Evolutionary conservation across 2,888 invertebrate genomes (phyloP).

Genomic region (Orgyia antiqua): DNA sequence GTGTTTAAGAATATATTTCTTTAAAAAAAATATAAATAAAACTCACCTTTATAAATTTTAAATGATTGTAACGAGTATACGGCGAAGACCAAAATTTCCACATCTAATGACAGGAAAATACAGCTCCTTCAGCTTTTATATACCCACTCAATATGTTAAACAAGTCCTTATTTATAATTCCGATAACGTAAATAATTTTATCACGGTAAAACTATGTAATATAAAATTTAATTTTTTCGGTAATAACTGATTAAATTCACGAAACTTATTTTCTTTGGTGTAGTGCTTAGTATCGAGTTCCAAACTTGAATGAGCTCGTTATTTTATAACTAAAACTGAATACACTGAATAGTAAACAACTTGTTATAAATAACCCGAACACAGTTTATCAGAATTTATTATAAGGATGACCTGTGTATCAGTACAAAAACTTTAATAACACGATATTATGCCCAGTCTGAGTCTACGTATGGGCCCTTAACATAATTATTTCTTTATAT

Average conservation of each 20-base stretch:
- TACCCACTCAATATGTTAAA: too few relatives aligned
- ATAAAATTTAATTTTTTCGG: conserved; percentile 12
- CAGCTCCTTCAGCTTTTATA: conserved; percentile 29
- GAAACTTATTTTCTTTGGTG: conserved; percentile 16
- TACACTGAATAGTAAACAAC: conserved; percentile 43
- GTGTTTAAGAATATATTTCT: too few relatives aligned
- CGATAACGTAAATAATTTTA: conserved; percentile 23
- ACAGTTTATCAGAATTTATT: conserved; percentile 39
- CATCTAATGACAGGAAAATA: conserved; percentile 22
- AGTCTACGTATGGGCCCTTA: too few relatives aligned
- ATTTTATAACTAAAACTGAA: conserved; percentile 12
- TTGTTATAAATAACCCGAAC: conserved; percentile 43
- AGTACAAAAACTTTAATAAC: conserved; percentile 14
- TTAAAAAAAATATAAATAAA: background rate
- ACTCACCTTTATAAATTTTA: conserved; percentile 13
- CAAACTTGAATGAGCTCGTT: conserved; percentile 30
- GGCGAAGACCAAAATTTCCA: conserved; percentile 4
- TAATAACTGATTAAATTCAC: conserved; percentile 24
- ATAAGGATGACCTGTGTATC: conserved; percentile 25
- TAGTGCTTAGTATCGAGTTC: too few relatives aligned
- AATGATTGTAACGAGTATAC: background rate
- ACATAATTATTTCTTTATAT: too few relatives aligned
- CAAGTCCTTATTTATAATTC: conserved; percentile 23
- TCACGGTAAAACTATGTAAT: conserved; percentile 15
- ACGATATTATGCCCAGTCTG: too few relatives aligned